Evolutionary conservation across 2,113 vertebrate genomes (phyloP).

Genomic region (Lepisosteus osseus): DNA sequence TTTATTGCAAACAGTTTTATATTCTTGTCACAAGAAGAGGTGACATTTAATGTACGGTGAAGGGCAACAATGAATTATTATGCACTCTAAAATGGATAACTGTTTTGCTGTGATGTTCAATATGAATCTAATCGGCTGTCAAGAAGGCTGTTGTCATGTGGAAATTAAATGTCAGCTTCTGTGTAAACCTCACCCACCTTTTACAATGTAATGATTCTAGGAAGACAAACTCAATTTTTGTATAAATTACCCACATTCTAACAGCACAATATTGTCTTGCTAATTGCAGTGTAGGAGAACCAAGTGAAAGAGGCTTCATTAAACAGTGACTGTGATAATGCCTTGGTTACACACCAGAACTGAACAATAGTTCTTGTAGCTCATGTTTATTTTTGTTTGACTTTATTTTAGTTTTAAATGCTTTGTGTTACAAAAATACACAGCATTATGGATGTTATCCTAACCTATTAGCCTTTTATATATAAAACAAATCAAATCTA

Average conservation of each 20-base stretch:
- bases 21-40: constrained; percentile 44
- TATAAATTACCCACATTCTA: constrained; percentile 11
- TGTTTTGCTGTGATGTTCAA: constrained; percentile 45
- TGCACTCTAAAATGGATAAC: constrained; percentile 43
- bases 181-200: constrained; percentile 12
- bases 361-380: no score
- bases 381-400: no score
- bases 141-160: constrained; percentile 34
- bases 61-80: constrained; percentile 52
- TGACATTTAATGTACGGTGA: constrained; percentile 47
- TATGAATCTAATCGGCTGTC: constrained; percentile 47
- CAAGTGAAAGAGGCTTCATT: background rate
- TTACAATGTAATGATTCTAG: constrained; percentile 23
- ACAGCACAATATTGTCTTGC: background rate
- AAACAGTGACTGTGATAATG: no score
- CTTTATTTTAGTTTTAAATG: no score
- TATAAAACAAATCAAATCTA: no score
- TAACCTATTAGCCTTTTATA: no score
- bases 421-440: no score
- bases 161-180: constrained; percentile 41
- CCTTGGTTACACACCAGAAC: no score
- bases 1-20: constrained; percentile 36
- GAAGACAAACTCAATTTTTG: constrained; percentile 13
- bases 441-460: no score
- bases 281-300: constrained; percentile 8